Base-by-base conservation (phyloP, 1,140 invertebrate genomes). In the Drosophila chauvacae region DNA sequence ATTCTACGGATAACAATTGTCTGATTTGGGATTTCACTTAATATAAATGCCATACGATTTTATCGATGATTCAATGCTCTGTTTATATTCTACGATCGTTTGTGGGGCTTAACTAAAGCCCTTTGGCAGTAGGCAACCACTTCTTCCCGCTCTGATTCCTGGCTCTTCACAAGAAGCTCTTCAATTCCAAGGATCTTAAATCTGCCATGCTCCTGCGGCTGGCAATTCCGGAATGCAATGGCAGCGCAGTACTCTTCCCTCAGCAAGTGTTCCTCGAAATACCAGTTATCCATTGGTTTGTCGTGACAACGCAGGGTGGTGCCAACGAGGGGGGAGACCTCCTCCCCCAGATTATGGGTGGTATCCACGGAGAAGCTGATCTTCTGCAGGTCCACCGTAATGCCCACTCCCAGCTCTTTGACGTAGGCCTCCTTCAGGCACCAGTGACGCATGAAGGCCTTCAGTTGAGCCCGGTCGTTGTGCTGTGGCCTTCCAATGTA, bases 351-450 rank as follows among this genome's bases (percentile, higher is more conserved):
- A 23, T 88, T 80, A 59, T 45, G 93, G 71, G 26, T 95, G 94
- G 59, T 94, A 93, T 28, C 90, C 14, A 97, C 93, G 69, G 93
- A 90, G 93, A 99, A 99, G 64, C 81, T 90, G 26, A 99, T 94
- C 71, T 95, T 94, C 74, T 94, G 92, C 23, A 99, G 93, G 81
- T 97, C 95, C 76, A 96, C 94, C 1, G 95, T 96, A 45, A 99
- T 95, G 28, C 98, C 98, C 18, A 96, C 93, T 23, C 98, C 98
- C 50, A 96, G 94, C 64, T 98, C 97, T 94, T 99, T 99, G 0
- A 98, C 96, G 92, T 98, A 98, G 92, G 97, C 97, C 92, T 99
- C 98, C 93, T 99, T 99, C n/a, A 99, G 93, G 76, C 96, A 96
- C 98, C 98, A 99, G 90, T 96, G 94, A 64, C 98, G 94, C 92